Evolutionary conservation across 1,140 invertebrate species (phyloP).

Genomic region (Micrasema longulum): DNA sequence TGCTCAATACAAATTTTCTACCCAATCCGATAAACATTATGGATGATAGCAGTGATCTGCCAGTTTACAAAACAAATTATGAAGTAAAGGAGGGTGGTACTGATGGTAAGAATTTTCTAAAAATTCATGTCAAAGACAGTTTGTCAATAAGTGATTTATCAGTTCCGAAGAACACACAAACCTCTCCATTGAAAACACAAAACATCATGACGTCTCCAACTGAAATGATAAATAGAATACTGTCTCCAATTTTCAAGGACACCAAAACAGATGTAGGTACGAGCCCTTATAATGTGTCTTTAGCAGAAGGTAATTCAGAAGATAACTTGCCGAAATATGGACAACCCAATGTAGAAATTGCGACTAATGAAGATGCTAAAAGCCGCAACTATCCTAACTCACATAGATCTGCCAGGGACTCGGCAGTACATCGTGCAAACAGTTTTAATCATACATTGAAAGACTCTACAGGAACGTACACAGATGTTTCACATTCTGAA

Average conservation of each 20-base stretch:
- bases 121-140: neutral
- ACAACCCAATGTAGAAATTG: conserved; percentile 25
- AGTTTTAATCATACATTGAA: conserved; percentile 20
- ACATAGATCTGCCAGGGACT: conserved; percentile 6
- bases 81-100: neutral
- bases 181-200: conserved; percentile 60
- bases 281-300: conserved; percentile 57
- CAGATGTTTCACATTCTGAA: conserved; percentile 63
- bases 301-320: conserved; percentile 44
- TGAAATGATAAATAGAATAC: conserved; percentile 62
- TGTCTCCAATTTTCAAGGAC: conserved; percentile 60
- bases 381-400: conserved; percentile 3
- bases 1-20: conserved; percentile 25
- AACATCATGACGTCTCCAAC: conserved; percentile 62
- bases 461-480: conserved; percentile 41
- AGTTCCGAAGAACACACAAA: conserved; percentile 63
- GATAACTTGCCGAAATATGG: conserved; percentile 31
- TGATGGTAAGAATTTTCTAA: neutral
- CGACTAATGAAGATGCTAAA: neutral
- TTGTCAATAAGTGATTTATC: conserved; percentile 1
- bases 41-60: neutral
- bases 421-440: neutral
- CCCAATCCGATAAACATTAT: conserved; percentile 1
- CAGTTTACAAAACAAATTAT: neutral
- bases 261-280: conserved; percentile 60